These are phyloP conservation scores for Lasioglossum oenotherae DNA, from an alignment of 2,888 invertebrate species.

Conservation along the genomic window DNA sequence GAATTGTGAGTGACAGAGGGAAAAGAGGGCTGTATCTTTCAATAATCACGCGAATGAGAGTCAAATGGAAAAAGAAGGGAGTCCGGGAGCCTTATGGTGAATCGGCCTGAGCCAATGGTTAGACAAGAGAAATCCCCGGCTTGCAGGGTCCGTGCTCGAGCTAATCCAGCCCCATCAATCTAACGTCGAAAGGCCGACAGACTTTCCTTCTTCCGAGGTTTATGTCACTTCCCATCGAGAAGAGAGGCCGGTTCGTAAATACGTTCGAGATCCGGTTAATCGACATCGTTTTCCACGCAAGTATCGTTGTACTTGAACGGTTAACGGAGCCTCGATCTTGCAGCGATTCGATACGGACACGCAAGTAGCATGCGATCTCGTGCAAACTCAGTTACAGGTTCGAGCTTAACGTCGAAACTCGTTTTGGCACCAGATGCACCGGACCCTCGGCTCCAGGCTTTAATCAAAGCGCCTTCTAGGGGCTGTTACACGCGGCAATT, in stretches of 20 bases:
- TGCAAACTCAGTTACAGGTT: constrained; percentile 20
- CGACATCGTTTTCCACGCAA: not conserved
- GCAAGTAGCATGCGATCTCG: not conserved
- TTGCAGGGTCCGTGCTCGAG: constrained; percentile 73
- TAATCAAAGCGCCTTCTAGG: constrained; percentile 75
- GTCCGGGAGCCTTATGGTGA: constrained; percentile 67
- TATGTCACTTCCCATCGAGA: constrained; percentile 43
- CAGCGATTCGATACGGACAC: not conserved
- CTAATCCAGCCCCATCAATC: constrained; percentile 82
- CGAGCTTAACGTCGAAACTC: constrained; percentile 24
- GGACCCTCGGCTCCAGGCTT: constrained; percentile 69
- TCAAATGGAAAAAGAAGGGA: constrained; percentile 55
- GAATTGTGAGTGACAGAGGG: not conserved
- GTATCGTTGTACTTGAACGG: not conserved
- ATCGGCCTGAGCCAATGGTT: constrained; percentile 71
- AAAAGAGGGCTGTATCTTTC: constrained; percentile 51
- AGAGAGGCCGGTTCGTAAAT: constrained; percentile 26
- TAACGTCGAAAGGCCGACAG: constrained; percentile 71
- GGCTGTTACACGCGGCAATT: constrained; percentile 74
- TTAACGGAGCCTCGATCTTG: not conserved
- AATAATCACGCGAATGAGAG: constrained; percentile 65
- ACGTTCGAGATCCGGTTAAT: not conserved
- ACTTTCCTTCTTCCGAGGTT: constrained; percentile 60
- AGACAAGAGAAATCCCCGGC: constrained; percentile 74
- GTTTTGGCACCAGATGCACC: constrained; percentile 68